A percentile compares a stretch with the other conserved stretches of the same genome.
phyloP scores from a whole-genome alignment of 2,888 invertebrate genomes.

The Pimpla rufipes region DNA sequence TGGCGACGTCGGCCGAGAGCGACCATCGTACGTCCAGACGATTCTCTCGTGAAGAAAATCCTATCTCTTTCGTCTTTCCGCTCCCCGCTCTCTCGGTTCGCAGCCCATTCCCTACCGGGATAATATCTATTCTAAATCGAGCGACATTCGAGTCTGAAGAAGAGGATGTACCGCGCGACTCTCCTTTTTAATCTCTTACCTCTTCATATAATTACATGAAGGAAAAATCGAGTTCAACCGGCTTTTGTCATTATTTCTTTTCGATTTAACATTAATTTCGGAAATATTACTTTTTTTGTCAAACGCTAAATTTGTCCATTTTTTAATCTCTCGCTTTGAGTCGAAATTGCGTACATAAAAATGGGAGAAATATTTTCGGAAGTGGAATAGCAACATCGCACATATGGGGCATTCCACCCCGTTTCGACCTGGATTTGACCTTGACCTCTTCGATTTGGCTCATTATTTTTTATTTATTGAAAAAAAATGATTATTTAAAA shows the following conservation, averaged over 20 bases:
- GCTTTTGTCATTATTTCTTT: not conserved
- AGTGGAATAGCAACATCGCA: too few species aligned
- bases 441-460: too few species aligned
- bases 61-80: constrained; percentile 69
- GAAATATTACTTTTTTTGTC: too few species aligned
- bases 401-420: too few species aligned
- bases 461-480: too few species aligned
- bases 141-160: constrained; percentile 17
- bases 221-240: not conserved
- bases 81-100: not conserved
- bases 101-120: constrained; percentile 14
- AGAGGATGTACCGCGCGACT: constrained; percentile 6
- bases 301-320: too few species aligned
- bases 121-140: constrained; percentile 57
- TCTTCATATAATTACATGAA: not conserved
- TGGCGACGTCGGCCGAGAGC: constrained; percentile 61
- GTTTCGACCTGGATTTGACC: too few species aligned
- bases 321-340: too few species aligned
- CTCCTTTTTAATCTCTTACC: not conserved
- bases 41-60: constrained; percentile 46
- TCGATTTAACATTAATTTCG: too few species aligned
- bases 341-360: too few species aligned
- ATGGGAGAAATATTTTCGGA: too few species aligned
- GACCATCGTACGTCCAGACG: constrained; percentile 45
- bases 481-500: too few species aligned